Percentiles rank a stretch among this genome's conserved stretches.
These are phyloP conservation scores for Anolis sagrei DNA, from an alignment of 2,113 vertebrate species.

Conservation along the genomic window DNA sequence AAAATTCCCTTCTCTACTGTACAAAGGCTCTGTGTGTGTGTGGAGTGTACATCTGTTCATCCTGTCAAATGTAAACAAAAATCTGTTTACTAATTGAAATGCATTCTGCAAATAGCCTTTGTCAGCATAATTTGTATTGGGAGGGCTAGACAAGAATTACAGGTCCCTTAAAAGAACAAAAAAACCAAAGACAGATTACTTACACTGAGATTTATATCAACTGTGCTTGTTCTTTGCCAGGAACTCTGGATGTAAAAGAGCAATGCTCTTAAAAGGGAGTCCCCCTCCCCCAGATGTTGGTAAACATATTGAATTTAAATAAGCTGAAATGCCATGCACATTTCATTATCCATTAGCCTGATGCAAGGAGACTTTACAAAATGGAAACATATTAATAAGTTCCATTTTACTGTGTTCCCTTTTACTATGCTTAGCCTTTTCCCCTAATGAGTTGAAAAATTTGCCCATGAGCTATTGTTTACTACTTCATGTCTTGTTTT, in stretches of 20 bases:
- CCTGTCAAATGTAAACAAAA: neutral
- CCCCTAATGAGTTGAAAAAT: neutral
- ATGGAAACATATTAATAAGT: neutral
- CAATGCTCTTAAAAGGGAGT: neutral
- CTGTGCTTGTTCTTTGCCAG: neutral
- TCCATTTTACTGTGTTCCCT: neutral
- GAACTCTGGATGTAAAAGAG: neutral
- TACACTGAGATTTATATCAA: neutral
- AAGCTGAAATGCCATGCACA: neutral
- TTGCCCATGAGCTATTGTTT: slow-evolving; percentile 8
- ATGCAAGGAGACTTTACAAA: neutral
- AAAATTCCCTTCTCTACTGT: neutral
- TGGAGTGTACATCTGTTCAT: neutral
- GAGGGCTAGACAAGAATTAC: neutral
- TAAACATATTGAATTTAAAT: slow-evolving; percentile 1
- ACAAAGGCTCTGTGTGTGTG: too few species aligned
- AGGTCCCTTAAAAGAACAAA: neutral
- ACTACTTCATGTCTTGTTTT: neutral
- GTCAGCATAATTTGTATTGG: neutral
- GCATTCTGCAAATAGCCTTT: neutral
- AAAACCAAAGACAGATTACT: neutral
- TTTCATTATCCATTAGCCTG: neutral
- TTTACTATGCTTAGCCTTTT: neutral
- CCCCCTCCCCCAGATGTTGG: neutral
- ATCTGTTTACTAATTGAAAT: neutral